Percentiles rank a stretch among this genome's conserved stretches.
Conservation (phyloP, 2,113 vertebrate genomes). For the Pungitius pungitius region DNA sequence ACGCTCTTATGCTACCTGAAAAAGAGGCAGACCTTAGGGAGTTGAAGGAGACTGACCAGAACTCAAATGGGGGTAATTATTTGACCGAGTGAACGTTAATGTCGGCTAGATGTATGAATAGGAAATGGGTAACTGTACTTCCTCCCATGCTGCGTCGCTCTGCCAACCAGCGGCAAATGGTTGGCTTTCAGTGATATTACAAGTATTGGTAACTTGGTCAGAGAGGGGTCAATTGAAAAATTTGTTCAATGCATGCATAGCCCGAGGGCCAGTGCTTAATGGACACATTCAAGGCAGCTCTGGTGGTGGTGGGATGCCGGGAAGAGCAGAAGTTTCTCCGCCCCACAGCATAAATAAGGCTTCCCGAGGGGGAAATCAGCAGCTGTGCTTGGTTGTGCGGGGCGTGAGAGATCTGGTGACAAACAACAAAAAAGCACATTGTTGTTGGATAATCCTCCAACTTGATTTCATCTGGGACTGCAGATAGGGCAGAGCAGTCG, state of each 20-base stretch:
- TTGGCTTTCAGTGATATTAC: neutral
- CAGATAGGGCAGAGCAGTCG: constrained; percentile 20
- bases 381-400: constrained; percentile 24
- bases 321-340: constrained; percentile 10
- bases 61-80: neutral
- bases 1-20: neutral
- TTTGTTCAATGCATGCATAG: neutral
- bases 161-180: neutral
- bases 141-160: neutral
- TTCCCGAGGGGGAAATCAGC: constrained; percentile 36
- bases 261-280: neutral
- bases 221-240: neutral
- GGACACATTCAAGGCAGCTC: neutral
- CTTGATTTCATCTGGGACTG: constrained; percentile 31
- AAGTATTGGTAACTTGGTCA: neutral
- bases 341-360: constrained; percentile 57
- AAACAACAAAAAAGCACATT: constrained; percentile 8
- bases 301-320: constrained; percentile 8
- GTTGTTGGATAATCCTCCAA: constrained; percentile 18
- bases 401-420: neutral
- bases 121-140: neutral
- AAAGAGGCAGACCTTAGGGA: neutral
- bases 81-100: neutral
- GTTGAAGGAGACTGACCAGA: neutral
- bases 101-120: neutral